A percentile compares a stretch with the other conserved stretches of the same genome.
Evolutionary conservation across 2,113 vertebrate species (phyloP).

Genomic region (Gopherus evgoodei): DNA sequence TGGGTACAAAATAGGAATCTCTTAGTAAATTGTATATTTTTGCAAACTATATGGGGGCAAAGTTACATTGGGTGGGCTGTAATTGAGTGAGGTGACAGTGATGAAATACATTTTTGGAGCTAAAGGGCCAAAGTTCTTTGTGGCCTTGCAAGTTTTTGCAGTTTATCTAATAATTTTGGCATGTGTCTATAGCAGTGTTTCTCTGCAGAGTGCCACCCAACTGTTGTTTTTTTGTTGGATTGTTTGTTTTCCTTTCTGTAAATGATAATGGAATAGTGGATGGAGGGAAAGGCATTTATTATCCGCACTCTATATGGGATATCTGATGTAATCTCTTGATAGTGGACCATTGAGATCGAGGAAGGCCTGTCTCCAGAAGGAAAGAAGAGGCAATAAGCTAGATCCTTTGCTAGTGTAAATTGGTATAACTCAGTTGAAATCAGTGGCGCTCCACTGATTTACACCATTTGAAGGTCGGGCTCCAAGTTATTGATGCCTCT

Average conservation of each 20-base stretch:
- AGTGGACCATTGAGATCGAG: neutral
- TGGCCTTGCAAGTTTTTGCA: slow-evolving; percentile 24
- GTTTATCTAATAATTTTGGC: slow-evolving; percentile 29
- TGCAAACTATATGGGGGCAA: slow-evolving; percentile 4
- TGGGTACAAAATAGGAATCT: slow-evolving; percentile 31
- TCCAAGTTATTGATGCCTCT: neutral
- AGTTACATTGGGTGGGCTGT: neutral
- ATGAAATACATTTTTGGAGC: slow-evolving; percentile 15
- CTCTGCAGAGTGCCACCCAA: slow-evolving; percentile 44
- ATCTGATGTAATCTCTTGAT: neutral
- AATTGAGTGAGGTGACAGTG: slow-evolving; percentile 39
- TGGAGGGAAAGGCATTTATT: neutral
- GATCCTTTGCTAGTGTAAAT: neutral
- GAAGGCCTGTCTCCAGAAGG: neutral
- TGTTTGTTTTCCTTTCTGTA: slow-evolving; percentile 15
- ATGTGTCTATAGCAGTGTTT: slow-evolving; percentile 7
- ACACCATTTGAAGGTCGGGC: neutral
- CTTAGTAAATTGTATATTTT: neutral
- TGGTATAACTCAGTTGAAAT: neutral
- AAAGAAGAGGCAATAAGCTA: neutral
- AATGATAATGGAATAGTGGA: slow-evolving; percentile 4
- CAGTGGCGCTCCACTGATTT: neutral
- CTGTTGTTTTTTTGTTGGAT: neutral
- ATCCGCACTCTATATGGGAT: neutral
- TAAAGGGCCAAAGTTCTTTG: slow-evolving; percentile 31